Base-by-base conservation (phyloP, 2,113 vertebrate species). In the Dasyprocta punctata region DNA sequence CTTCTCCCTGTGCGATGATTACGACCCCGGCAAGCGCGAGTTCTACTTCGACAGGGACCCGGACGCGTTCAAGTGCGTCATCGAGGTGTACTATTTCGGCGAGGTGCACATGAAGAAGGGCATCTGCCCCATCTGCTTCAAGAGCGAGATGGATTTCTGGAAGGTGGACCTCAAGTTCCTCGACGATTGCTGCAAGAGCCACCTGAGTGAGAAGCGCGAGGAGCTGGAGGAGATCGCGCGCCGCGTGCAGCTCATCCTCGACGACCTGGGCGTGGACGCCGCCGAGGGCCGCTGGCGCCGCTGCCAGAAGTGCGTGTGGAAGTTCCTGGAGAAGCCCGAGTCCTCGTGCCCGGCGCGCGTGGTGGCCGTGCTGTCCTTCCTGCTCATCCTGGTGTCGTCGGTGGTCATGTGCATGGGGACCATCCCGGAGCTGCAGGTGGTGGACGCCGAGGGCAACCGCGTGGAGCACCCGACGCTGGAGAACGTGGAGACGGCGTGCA, bases 101-200 rank as follows among this genome's bases (percentile, higher is more conserved):
- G 99, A 99, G 97, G 99, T 99, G 78, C 99, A 99, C 97, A 99
- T 99, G 98, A 99, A 99, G 98, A 99, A 99, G 93, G 99, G 99
- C 13, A 99, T 99, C 92, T 99, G 99, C 67, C 99, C 99, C 52
- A 99, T 99, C 91, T 99, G 99, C 96, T 99, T 99, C 98, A 99
- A 99, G 97, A 99, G 99, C 95, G 99, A 99, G 97, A 99, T 99
- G 99, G 99, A 99, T 96, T 99, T 99, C 98, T 99, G 99, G 99
- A 99, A 99, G 98, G 99, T 99, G 90, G 99, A 99, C 98, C 98
- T 99, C 73, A 98, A 98, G 96, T 99, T 99, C 96, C 97, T 99
- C 95, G 99, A 99, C 60, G 99, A 99, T 67, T 99, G 99, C 91
- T 99, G 99, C 97, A 99, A 99, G 97, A 99, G 99, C 97, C 99